Evolutionary conservation across 2,797 vertebrate genomes (phyloP), one percentile per base, ranked within the genome.

Genomic region (Gallinago stenura): DNA sequence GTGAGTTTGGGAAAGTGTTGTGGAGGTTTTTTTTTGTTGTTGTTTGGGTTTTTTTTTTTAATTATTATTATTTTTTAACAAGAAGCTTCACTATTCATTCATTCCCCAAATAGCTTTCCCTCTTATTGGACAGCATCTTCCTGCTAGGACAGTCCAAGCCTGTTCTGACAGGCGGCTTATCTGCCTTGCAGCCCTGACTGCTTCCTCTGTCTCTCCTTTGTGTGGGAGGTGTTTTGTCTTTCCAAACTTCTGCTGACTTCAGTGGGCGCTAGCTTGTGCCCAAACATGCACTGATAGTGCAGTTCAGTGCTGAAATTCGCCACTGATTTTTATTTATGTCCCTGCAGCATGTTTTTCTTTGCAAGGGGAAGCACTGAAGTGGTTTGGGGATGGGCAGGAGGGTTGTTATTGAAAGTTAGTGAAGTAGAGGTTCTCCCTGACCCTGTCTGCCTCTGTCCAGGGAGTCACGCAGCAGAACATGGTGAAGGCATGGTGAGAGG

Each of bases 151-250:
- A 88, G 94, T 94, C 83, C 88, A 81, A 91, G 95, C 96, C 64
- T 97, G 97, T 97, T 97, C 95, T 85, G 90, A 97, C 96, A 96
- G 82, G 96, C 87, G 2, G 91, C 88, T 97, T 96, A 96, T 97
- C 96, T 95, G 89, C 82, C 83, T 94, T 4, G 19, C 85, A 97
- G 91, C 87, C 95, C 86, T 94, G 92, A 96, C 90, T 94, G 93
- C 86, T 97, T 96, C 97, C 95, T 96, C 96, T 95, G 93, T 95
- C 87, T 97, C 82, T 87, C 79, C 88, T 92, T 95, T 96, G 96
- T 82, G 97, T 97, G 87, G 97, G 97, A 97, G 95, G 95, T 97
- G 93, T 97, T 96, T 97, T 96, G 95, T 97, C 94, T 97, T 97
- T 95, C 93, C 93, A 95, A 94, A 97, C 92, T 97, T 97, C 76